phyloP scores from a whole-genome alignment of 2,797 vertebrate genomes.

The Mormyrus proboscirostris region DNA sequence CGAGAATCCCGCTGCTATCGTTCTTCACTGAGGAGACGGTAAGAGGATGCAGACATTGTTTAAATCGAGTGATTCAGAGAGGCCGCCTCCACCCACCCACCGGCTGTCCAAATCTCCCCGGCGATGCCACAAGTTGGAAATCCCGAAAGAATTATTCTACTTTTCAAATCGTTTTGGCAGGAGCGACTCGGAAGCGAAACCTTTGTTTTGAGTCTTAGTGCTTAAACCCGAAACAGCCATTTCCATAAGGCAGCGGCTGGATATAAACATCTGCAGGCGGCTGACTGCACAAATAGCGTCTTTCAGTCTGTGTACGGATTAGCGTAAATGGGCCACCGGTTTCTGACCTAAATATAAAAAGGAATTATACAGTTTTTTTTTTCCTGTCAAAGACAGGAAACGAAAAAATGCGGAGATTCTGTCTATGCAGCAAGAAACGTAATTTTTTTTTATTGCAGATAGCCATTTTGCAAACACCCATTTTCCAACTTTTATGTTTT shows the following conservation, averaged over 20 bases:
- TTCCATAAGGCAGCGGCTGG: background rate
- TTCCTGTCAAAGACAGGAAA: background rate
- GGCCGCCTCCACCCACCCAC: background rate
- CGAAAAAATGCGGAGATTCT: conserved; percentile 8
- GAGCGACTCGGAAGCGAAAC: background rate
- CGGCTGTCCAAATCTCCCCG: background rate
- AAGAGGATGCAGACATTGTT: background rate
- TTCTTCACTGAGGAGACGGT: background rate
- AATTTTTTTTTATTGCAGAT: background rate
- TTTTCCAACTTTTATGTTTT: conserved; percentile 4
- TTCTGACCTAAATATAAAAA: conserved; percentile 9
- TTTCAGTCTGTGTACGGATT: conserved; percentile 13
- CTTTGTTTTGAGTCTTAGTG: background rate
- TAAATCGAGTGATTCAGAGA: conserved; percentile 5
- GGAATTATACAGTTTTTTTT: background rate
- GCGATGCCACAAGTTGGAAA: conserved; percentile 3
- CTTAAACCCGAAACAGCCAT: background rate
- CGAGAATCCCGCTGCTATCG: background rate
- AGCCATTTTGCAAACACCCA: background rate
- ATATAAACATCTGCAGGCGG: conserved; percentile 2
- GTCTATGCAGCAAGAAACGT: conserved; percentile 7
- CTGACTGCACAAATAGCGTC: background rate
- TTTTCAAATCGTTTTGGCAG: conserved; percentile 4
- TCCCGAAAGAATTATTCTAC: background rate
- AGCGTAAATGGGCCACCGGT: conserved; percentile 8